Conservation (phyloP, 2,797 vertebrate genomes). For the Orestias chungarensis region DNA sequence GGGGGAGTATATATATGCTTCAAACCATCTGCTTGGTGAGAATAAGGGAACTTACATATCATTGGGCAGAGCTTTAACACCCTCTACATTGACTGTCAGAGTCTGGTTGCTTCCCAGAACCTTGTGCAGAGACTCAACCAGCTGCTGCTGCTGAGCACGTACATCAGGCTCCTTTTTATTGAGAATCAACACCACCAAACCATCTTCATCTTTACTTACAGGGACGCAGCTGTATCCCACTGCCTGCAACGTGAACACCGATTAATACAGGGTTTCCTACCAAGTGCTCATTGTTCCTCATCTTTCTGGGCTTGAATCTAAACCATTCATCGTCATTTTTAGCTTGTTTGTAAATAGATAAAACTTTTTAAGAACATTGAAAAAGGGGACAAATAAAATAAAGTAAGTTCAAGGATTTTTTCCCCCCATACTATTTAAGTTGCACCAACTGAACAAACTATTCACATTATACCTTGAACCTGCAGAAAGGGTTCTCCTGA, state of each 20-base stretch:
- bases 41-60: slow-evolving; percentile 86
- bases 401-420: neutral
- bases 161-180: slow-evolving; percentile 93
- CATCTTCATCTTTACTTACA: slow-evolving; percentile 94
- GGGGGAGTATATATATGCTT: neutral
- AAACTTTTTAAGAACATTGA: neutral
- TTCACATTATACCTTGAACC: slow-evolving; percentile 89
- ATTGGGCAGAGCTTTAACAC: slow-evolving; percentile 90
- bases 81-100: slow-evolving; percentile 91
- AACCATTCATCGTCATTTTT: neutral
- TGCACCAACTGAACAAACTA: neutral
- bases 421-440: too few species aligned
- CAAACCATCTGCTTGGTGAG: neutral
- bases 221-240: slow-evolving; percentile 94
- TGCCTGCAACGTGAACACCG: slow-evolving; percentile 76
- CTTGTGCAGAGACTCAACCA: slow-evolving; percentile 95
- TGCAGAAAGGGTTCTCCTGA: slow-evolving; percentile 96
- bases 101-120: slow-evolving; percentile 90
- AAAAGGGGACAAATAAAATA: neutral
- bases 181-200: slow-evolving; percentile 89
- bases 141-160: slow-evolving; percentile 90
- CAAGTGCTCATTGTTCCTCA: neutral
- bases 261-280: neutral
- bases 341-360: neutral
- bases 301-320: neutral